Percentiles rank a stretch among this genome's conserved stretches.
Evolutionary conservation across 2,797 vertebrate genomes (phyloP).

Genomic region (Hyperoplus lanceolatus): DNA sequence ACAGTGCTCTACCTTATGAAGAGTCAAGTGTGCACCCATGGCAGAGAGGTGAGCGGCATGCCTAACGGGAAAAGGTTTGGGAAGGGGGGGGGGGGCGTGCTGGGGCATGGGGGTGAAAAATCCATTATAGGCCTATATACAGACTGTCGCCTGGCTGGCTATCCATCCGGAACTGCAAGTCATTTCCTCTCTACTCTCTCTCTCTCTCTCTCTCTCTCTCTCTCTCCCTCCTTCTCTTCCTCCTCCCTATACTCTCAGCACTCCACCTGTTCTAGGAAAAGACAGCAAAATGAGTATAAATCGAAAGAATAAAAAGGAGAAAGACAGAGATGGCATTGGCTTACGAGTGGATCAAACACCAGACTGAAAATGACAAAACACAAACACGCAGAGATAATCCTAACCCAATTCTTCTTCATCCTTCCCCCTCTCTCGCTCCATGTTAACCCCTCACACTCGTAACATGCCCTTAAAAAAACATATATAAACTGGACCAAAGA

Average conservation of each 20-base stretch:
- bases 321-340: slow-evolving; percentile 11
- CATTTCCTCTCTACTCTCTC: slow-evolving; percentile 64
- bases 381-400: slow-evolving; percentile 45
- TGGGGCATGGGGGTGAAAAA: slow-evolving; percentile 45
- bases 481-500: slow-evolving; percentile 45
- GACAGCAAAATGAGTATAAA: slow-evolving; percentile 47
- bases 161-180: slow-evolving; percentile 75
- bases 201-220: slow-evolving; percentile 47
- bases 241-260: slow-evolving; percentile 26
- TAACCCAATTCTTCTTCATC: slow-evolving; percentile 20
- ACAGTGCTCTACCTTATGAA: slow-evolving; percentile 37
- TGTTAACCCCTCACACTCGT: slow-evolving; percentile 13
- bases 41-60: slow-evolving; percentile 61
- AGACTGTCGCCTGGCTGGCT: slow-evolving; percentile 64
- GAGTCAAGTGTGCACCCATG: slow-evolving; percentile 49
- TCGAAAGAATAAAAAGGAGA: slow-evolving; percentile 1
- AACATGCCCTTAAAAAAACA: slow-evolving; percentile 30
- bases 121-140: slow-evolving; percentile 65
- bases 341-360: slow-evolving; percentile 63
- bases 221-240: slow-evolving; percentile 19
- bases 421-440: not conserved
- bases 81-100: slow-evolving; percentile 19
- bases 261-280: slow-evolving; percentile 64
- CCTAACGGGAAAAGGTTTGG: slow-evolving; percentile 52
- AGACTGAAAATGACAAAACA: slow-evolving; percentile 70